Evolutionary conservation across 2,888 invertebrate species (phyloP).

Genomic region (Lasioglossum marginatum): DNA sequence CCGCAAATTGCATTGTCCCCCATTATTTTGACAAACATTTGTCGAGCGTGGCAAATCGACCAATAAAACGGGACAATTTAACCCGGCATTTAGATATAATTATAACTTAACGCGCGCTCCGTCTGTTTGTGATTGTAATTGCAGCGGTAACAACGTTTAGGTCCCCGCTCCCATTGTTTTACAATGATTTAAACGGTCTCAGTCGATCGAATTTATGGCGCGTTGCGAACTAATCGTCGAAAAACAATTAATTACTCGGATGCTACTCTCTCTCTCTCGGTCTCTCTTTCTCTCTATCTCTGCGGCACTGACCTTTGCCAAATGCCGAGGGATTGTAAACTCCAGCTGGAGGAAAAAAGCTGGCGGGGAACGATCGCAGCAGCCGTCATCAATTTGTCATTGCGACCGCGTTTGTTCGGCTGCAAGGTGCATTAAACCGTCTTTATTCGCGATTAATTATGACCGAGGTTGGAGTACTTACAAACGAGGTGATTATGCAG

Average conservation of each 20-base stretch:
- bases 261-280: not conserved
- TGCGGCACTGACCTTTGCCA: not conserved
- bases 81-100: conserved; percentile 56
- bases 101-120: conserved; percentile 49
- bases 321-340: not conserved
- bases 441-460: conserved; percentile 19
- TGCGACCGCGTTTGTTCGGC: not conserved
- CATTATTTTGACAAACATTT: conserved; percentile 51
- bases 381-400: conserved; percentile 12
- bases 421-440: not conserved
- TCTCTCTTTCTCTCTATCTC: not conserved
- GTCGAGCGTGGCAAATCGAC: conserved; percentile 39
- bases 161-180: conserved; percentile 37
- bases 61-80: conserved; percentile 60
- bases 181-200: conserved; percentile 29
- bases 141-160: conserved; percentile 39
- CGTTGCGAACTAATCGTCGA: conserved; percentile 15
- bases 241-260: conserved; percentile 30
- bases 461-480: not conserved
- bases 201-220: conserved; percentile 31
- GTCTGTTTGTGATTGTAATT: conserved; percentile 52
- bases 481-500: conserved; percentile 3
- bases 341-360: not conserved
- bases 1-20: conserved; percentile 23
- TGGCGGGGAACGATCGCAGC: not conserved